A percentile compares a stretch with the other conserved stretches of the same genome.
phyloP scores from a whole-genome alignment of 2,797 vertebrate genomes.

The Mormyrops boulengeri region DNA sequence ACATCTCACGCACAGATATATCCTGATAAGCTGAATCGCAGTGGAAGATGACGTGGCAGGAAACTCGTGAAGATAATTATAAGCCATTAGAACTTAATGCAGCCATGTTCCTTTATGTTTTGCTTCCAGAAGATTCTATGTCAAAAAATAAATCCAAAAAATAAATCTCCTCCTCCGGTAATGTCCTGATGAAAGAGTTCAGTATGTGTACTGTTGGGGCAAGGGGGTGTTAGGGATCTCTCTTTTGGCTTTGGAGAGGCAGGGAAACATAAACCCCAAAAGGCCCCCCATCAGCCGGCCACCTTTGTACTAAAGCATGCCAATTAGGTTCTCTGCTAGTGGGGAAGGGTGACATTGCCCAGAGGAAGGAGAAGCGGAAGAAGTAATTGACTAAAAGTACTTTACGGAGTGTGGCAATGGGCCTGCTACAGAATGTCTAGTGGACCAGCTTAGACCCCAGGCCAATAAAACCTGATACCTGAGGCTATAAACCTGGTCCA shows the following conservation, averaged over 20 bases:
- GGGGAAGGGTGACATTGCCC: neutral
- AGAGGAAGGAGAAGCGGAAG: neutral
- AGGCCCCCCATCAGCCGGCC: neutral
- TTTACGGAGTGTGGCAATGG: neutral
- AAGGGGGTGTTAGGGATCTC: neutral
- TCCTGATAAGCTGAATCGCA: neutral
- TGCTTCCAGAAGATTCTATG: neutral
- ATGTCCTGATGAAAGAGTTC: neutral
- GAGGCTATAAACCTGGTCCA: neutral
- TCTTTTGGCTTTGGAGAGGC: neutral
- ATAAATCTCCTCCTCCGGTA: neutral
- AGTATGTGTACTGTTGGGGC: neutral
- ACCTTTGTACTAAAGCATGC: neutral
- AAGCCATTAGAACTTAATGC: neutral
- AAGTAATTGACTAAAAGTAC: neutral
- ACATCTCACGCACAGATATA: neutral
- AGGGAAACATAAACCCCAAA: neutral
- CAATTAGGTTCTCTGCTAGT: neutral
- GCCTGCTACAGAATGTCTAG: neutral
- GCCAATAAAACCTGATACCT: neutral
- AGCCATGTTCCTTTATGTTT: neutral
- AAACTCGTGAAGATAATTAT: neutral
- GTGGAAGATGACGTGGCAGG: neutral
- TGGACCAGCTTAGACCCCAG: neutral
- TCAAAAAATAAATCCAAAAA: neutral